Conservation (phyloP, 2,888 invertebrate genomes). For the Agriopis marginaria region DNA sequence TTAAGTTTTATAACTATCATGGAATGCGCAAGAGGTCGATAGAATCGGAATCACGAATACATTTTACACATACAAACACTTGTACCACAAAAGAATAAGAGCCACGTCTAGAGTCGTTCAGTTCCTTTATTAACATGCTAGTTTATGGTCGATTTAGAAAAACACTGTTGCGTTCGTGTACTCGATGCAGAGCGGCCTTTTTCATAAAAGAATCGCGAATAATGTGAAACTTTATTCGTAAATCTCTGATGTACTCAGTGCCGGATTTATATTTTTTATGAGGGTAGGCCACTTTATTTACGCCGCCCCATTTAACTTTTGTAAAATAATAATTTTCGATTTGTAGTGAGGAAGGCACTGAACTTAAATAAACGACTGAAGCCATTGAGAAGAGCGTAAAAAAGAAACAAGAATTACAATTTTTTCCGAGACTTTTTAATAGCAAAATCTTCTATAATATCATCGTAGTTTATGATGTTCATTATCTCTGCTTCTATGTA, state of each 20-base stretch:
- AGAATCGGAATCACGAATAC: slow-evolving; percentile 71
- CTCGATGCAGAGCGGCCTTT: slow-evolving; percentile 14
- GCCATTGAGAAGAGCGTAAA: no score
- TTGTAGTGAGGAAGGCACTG: no score
- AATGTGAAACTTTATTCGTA: slow-evolving; percentile 13
- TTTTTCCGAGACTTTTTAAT: no score
- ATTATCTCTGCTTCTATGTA: no score
- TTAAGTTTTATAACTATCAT: slow-evolving; percentile 59
- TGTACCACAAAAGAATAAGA: slow-evolving; percentile 51
- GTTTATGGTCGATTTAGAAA: slow-evolving; percentile 21
- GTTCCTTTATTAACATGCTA: slow-evolving; percentile 33
- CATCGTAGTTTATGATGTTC: no score
- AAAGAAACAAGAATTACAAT: no score
- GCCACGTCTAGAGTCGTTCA: slow-evolving; percentile 43
- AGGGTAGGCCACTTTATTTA: no score
- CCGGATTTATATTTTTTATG: no score
- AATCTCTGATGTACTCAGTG: slow-evolving; percentile 8
- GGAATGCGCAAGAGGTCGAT: slow-evolving; percentile 64
- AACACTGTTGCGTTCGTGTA: slow-evolving; percentile 18
- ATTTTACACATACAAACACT: slow-evolving; percentile 29
- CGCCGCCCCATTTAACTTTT: no score
- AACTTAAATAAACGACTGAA: no score
- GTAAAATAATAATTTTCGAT: no score
- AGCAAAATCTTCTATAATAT: no score
- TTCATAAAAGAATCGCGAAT: slow-evolving; percentile 11